Base-by-base conservation (phyloP, 2,888 invertebrate species). In the Tenthredo livida region DNA sequence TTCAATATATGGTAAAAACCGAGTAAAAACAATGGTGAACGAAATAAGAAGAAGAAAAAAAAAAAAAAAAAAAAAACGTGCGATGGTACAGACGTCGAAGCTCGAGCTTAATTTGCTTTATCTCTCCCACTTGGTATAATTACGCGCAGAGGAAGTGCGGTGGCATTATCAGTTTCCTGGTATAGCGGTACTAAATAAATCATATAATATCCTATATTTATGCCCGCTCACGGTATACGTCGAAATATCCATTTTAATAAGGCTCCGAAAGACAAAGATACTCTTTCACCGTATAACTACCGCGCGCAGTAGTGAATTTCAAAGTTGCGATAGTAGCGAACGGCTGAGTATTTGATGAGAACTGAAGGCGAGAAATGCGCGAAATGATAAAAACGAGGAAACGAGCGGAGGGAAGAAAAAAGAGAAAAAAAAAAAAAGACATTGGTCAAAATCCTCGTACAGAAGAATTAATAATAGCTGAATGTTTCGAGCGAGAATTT, bases 101-200 rank as follows among this genome's bases (percentile, higher is more conserved):
- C 40, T 80, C 25, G 58, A 21, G 33, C n/a, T 40, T 70, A 67
- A 67, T 70, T 83, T 67, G n/a, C 29, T 65, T 83, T 83, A 83
- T 83, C 83, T 67, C 29, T 67, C n/a, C 25, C 29, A 67, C 67
- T 67, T 70, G 21, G 83, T 83, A 50, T 54, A 77, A 83, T 83
- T 83, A 67, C 47, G 9, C 21, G 17, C 67, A 37, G n/a, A 83
- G 83, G 83, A 83, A 83, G 83, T 83, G 83, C 83, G 83, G 83
- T 83, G 83, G 67, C 50, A 83, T 70, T 67, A 67, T 67, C 58
- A 29, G 67, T 83, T 83, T 83, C 83, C 83, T 67, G 83, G 83
- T 83, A 54, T 7, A 80, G 12, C 40, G 58, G 9, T 80, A 61
- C 40, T 61, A 58, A 80, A 80, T 37, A 80, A 80, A 80, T 80